These are phyloP conservation scores for Orussus abietinus DNA, from an alignment of 1,140 invertebrate species.

Conservation along the genomic window DNA sequence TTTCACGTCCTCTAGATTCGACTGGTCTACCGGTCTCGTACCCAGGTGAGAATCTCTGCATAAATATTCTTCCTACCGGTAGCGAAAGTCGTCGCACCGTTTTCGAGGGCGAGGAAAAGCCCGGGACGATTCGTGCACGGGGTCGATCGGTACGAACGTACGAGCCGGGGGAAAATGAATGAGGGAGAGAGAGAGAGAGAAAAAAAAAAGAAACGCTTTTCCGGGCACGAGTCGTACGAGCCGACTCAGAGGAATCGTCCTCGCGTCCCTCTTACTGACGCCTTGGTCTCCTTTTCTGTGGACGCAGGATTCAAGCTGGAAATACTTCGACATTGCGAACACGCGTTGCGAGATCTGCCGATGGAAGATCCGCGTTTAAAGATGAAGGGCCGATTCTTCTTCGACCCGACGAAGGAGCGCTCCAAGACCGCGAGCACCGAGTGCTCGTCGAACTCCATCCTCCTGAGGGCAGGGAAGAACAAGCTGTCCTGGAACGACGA, in stretches of 20 bases:
- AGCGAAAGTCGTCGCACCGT: no score
- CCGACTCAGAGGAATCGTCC: no score
- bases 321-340: slow-evolving; percentile 46
- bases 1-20: slow-evolving; percentile 36
- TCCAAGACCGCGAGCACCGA: slow-evolving; percentile 15
- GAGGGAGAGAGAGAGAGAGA: neutral
- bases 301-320: slow-evolving; percentile 48
- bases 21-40: slow-evolving; percentile 36
- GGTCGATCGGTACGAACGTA: no score
- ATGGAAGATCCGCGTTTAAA: slow-evolving; percentile 48
- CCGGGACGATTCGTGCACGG: no score
- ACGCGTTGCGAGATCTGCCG: slow-evolving; percentile 42
- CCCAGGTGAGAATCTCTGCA: slow-evolving; percentile 43
- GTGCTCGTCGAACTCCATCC: slow-evolving; percentile 39
- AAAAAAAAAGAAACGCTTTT: slow-evolving; percentile 19
- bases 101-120: no score
- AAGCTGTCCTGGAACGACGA: slow-evolving; percentile 43
- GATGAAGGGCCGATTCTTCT: slow-evolving; percentile 50
- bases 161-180: no score
- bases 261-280: no score
- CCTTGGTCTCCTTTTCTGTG: slow-evolving; percentile 25
- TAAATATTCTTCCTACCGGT: slow-evolving; percentile 6
- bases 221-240: slow-evolving; percentile 39
- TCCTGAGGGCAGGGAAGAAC: slow-evolving; percentile 35
- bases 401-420: slow-evolving; percentile 34